Evolutionary conservation across 2,797 vertebrate species (phyloP).

Genomic region (Smutsia temminckii): DNA sequence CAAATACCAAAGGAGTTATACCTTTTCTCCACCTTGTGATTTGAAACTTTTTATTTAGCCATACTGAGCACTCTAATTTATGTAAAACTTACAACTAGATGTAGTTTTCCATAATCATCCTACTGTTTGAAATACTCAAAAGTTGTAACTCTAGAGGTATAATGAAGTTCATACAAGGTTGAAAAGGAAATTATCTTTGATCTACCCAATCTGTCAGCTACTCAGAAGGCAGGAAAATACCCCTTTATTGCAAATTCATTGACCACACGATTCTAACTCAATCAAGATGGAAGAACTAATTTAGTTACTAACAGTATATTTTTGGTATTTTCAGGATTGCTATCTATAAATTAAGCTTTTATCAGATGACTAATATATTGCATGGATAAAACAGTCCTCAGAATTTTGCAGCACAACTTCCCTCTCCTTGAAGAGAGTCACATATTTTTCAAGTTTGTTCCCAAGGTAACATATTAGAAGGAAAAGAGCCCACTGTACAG

Average conservation of each 20-base stretch:
- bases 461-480: not conserved
- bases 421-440: not conserved
- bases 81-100: conserved; percentile 51
- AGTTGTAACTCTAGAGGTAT: conserved; percentile 10
- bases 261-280: not conserved
- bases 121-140: conserved; percentile 41
- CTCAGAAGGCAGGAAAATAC: not conserved
- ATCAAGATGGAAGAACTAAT: conserved; percentile 8
- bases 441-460: not conserved
- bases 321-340: not conserved
- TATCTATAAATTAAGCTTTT: conserved; percentile 34
- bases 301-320: not conserved
- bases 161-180: conserved; percentile 42
- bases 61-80: conserved; percentile 33
- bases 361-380: not conserved
- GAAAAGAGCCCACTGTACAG: not conserved
- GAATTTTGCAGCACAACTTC: not conserved
- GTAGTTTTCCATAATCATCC: conserved; percentile 33
- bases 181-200: conserved; percentile 43
- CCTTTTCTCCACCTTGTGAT: conserved; percentile 34
- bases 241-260: not conserved
- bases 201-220: conserved; percentile 31
- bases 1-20: not conserved
- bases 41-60: conserved; percentile 58
- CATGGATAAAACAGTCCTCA: not conserved